Evolutionary conservation across 2,797 vertebrate genomes (phyloP).

Genomic region (Sebastes taczanowskii): DNA sequence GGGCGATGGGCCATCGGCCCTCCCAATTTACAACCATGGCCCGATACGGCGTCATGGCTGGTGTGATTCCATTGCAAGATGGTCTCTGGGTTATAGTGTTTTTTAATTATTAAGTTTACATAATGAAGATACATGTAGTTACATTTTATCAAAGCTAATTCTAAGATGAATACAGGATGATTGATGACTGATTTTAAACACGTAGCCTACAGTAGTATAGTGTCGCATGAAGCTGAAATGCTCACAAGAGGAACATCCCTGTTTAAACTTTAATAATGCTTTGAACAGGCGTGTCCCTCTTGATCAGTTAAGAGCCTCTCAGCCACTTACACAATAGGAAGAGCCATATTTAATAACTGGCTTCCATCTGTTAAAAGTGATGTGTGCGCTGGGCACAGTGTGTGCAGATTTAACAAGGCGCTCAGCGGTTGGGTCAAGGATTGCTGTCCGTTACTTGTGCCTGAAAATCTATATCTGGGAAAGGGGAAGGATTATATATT

Average conservation of each 20-base stretch:
- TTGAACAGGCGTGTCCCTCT: slow-evolving; percentile 33
- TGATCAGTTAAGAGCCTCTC: slow-evolving; percentile 49
- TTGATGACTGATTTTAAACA: background rate
- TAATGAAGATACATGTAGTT: background rate
- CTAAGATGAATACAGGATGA: background rate
- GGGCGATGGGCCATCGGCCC: background rate
- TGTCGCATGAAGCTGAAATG: background rate
- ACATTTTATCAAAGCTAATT: background rate
- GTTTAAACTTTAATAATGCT: slow-evolving; percentile 57
- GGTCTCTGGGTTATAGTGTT: background rate
- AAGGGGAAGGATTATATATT: slow-evolving; percentile 71
- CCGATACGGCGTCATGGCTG: accelerated
- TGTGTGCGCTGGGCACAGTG: slow-evolving; percentile 31
- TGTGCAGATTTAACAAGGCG: slow-evolving; percentile 68
- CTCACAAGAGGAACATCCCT: slow-evolving; percentile 8
- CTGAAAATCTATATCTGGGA: slow-evolving; percentile 71
- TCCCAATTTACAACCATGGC: background rate
- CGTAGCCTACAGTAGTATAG: background rate
- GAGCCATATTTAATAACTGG: slow-evolving; percentile 57
- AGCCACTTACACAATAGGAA: slow-evolving; percentile 34
- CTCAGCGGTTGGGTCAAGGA: slow-evolving; percentile 68
- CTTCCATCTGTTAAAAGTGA: slow-evolving; percentile 46
- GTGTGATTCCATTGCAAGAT: background rate
- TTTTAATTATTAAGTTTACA: background rate
- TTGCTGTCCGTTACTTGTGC: slow-evolving; percentile 69